Conservation (phyloP, 2,113 vertebrate species). For the Spheniscus mendiculus region DNA sequence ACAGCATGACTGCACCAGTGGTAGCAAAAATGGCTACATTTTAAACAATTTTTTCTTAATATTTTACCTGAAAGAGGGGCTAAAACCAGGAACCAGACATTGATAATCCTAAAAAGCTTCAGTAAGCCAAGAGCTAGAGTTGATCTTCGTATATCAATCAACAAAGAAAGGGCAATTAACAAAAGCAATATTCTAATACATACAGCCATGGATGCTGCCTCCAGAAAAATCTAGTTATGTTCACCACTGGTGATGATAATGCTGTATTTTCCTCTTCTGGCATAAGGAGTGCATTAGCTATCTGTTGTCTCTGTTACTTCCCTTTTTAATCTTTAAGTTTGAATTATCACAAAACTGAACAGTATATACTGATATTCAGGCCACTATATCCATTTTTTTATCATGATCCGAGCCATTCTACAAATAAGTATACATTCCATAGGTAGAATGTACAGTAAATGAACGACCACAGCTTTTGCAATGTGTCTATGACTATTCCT, state of each 20-base stretch:
- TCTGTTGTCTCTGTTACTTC: background rate
- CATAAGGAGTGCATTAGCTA: background rate
- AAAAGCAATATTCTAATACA: background rate
- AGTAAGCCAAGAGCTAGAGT: background rate
- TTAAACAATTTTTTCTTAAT: background rate
- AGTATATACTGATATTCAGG: background rate
- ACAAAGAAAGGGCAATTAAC: constrained; percentile 4
- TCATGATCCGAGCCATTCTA: background rate
- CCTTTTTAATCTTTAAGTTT: background rate
- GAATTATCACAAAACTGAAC: background rate
- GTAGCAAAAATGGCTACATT: background rate
- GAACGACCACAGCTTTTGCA: background rate
- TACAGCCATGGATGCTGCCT: background rate
- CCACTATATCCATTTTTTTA: background rate
- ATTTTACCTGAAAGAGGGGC: background rate
- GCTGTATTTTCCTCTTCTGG: too few species aligned
- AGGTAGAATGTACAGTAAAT: background rate
- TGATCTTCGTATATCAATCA: background rate
- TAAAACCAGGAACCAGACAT: background rate
- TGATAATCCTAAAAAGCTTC: background rate
- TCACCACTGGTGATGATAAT: too few species aligned
- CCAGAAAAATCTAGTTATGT: constrained; percentile 2
- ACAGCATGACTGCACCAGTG: background rate
- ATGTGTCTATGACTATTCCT: background rate
- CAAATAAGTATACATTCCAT: background rate